Evolutionary conservation across 2,113 vertebrate genomes (phyloP), one percentile per base, ranked within the genome.

Genomic region (Melanerpes formicivorus): DNA sequence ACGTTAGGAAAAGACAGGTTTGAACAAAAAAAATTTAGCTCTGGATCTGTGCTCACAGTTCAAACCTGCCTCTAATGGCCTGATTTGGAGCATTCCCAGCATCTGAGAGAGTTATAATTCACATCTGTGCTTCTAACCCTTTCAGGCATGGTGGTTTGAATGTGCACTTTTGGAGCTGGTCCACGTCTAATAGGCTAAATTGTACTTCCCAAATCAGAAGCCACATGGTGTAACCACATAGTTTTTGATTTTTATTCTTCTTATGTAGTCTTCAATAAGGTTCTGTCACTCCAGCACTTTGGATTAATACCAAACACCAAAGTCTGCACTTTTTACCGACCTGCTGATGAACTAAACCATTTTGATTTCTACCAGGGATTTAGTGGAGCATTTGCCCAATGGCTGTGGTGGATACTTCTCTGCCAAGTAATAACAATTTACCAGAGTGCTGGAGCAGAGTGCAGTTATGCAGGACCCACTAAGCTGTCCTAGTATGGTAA

Each of bases 51-150:
- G 74, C 46, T 80, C 60, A 71, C 37, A 76, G 56, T 77, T 89
- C 64, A 89, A 90, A 82, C 29, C 67, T 44, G 90, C 77, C 29
- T 80, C 71, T 95, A 92, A 95, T 42, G 71, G 74, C 54, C 75
- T 87, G 91, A 89, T 84, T 80, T 94, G 88, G 81, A 95, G 48
- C 89, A 85, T 50, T 89, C 67, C 60, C 69, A 92, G 81, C 67
- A 95, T 93, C 90, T 90, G 55, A 70, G 86, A 48, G 82, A 87
- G 84, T 90, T 94, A 67, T 54, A 92, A 92, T 83, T 96, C 78
- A 95, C 84, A 94, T 96, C 96, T 95, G 78, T 90, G 81, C 87
- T 94, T 96, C 91, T 56, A 87, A 80, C 40, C 89, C 81, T 72
- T 92, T 92, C 89, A 77, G 74, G 87, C 94, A 90, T 71, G 81